Conservation (phyloP, 64 coral and sea anemone species). For the Exaiptasia diaphana region DNA sequence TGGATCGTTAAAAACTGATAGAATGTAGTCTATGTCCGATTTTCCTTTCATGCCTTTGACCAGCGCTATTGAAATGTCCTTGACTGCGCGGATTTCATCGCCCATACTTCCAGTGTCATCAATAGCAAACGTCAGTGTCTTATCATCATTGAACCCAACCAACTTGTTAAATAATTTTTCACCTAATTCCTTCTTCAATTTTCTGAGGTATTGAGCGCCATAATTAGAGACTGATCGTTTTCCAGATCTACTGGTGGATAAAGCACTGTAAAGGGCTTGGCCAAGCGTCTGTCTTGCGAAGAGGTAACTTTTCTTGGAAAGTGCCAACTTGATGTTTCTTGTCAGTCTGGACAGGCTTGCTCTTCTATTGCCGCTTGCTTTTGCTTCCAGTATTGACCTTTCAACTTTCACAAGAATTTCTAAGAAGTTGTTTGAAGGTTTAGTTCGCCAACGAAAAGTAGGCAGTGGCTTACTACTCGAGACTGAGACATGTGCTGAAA, state of each 20-base stretch:
- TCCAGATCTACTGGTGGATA: neutral
- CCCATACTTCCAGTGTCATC: conserved; percentile 68
- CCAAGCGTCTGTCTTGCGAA: conserved; percentile 52
- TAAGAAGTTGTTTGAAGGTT: conserved; percentile 72
- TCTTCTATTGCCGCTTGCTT: neutral
- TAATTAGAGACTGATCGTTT: conserved; percentile 1
- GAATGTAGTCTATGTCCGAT: neutral
- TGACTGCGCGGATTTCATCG: conserved; percentile 38
- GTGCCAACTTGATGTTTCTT: conserved; percentile 52
- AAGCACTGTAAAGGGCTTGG: conserved; percentile 22
- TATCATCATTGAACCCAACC: conserved; percentile 43
- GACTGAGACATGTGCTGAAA: too few species aligned
- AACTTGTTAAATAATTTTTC: conserved; percentile 22
- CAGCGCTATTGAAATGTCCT: conserved; percentile 31
- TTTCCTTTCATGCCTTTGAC: conserved; percentile 5
- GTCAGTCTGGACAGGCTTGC: neutral
- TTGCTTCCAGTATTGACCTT: conserved; percentile 40
- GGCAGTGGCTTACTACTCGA: neutral
- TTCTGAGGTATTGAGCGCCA: conserved; percentile 20
- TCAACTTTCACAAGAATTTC: conserved; percentile 61
- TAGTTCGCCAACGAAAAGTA: neutral
- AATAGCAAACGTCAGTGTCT: conserved; percentile 69
- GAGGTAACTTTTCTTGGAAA: conserved; percentile 26
- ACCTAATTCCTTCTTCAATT: conserved; percentile 47
- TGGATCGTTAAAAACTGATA: conserved; percentile 49